Base-by-base conservation (phyloP, 2,113 vertebrate species). In the Aramus guarauna region DNA sequence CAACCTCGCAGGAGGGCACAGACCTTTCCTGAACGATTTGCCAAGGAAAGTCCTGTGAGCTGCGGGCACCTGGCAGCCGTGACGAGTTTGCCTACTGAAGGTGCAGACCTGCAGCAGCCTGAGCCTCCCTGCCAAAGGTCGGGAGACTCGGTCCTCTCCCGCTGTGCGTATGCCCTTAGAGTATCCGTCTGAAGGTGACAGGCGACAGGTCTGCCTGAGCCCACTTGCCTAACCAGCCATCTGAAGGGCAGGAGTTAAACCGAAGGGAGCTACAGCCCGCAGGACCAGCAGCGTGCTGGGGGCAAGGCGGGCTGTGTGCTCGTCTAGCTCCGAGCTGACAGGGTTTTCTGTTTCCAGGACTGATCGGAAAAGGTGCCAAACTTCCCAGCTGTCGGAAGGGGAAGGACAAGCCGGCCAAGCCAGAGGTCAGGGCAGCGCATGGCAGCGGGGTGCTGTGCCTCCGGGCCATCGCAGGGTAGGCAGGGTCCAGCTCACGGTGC, bases 141-240 rank as follows among this genome's bases (percentile, higher is more conserved):
- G 37, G 6, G 34, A 19, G 17, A 6, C 9, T 2, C 5, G 0
- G 7, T 5, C 3, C 15, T 34, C 18, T 53, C 47, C 36, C 2
- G 2, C 24, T 4, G 20, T 22, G 1, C 0, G 0, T 18, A 4
- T 9, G 32, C 21, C 45, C 52, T 67, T 37, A 29, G 30, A 73
- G n/a, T 11, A 15, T 3, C 32, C 4, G 3, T 7, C 17, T 37
- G 81, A 72, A 37, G 47, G 47, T 5, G 12, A 19, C 0, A 37
- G 47, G 47, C 5, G 12, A 19, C 0, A 2, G 32, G 37, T 34
- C 23, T 15, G 50, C 32, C 22, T 8, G 50, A 15, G 15, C 9
- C 26, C 19, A 1, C 21, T 14, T 16, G 41, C 84, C 64, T 9
- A 27, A 2, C 1, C 1, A 3, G 12, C 37, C 45, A 2, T 3